Base-by-base conservation (phyloP, 2,888 invertebrate species). In the Odontocerum albicorne region DNA sequence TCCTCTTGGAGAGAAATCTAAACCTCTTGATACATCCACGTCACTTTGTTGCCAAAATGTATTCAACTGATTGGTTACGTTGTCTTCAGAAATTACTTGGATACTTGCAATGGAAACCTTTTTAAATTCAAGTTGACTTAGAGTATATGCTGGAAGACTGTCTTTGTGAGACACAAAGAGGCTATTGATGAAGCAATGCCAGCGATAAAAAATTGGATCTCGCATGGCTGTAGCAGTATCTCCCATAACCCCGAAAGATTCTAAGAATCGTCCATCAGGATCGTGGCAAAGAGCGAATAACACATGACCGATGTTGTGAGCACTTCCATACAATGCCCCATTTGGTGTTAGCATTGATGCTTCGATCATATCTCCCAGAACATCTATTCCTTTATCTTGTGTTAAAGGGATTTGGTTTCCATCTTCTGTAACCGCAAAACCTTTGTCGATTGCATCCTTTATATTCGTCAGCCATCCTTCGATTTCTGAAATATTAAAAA, bases 231-330 rank as follows among this genome's bases (percentile, higher is more conserved):
- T 68, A 1, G 67, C 64, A 1, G 67, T 62, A 42, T 70, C 70
- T 31, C 66, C 68, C 65, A 72, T 68, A 0, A 68, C 67, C 12
- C 68, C 66, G 35, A 65, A 63, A 4, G 65, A 63, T 63, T 71
- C 70, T 75, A 86, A 70, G 66, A 86, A 84, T 54, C 86, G 77
- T 66, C 86, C 84, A 68, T 90, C 90, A 0, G 92, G 91, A 70
- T 93, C 92, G 66, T 92, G 92, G 2, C 84, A 73, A 67, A 84
- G 87, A 0, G 88, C 84, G 55, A 92, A 82, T 66, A 88, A 79
- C 2, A 89, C 82, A 66, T 92, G 92, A 0, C 90, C 91, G 73
- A 87, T 80, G 71, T 92, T 92, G 72, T 93, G 92, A 27, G 91
- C 65, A 70, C 90, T 87, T 0, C 92, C 92, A 66, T 90, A 91